Conservation (phyloP, 1,140 invertebrate genomes). For the Drosophila lacteicornis region DNA sequence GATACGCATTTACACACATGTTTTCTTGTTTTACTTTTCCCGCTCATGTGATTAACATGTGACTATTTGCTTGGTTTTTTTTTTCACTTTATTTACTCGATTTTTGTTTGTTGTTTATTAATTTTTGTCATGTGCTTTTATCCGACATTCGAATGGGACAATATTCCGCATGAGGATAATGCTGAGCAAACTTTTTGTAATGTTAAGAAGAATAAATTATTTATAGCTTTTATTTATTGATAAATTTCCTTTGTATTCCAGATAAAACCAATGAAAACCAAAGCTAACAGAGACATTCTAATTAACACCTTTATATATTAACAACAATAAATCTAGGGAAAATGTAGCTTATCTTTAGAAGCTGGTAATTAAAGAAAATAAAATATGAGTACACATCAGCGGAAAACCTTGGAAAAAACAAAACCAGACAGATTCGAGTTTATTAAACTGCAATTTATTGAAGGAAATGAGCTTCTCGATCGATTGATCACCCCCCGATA, state of each 20-base stretch:
- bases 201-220: not conserved
- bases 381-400: not conserved
- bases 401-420: not conserved
- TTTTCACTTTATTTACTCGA: conserved; percentile 16
- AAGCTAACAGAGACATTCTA: conserved; percentile 5
- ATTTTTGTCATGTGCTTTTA: conserved; percentile 33
- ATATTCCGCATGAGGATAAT: conserved; percentile 14
- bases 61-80: conserved; percentile 32
- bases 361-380: not conserved
- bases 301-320: conserved; percentile 42
- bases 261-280: conserved; percentile 21
- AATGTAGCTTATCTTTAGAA: conserved; percentile 1
- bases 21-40: conserved; percentile 34
- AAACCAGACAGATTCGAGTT: not conserved
- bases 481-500: conserved; percentile 1
- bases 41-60: conserved; percentile 52
- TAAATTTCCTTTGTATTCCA: conserved; percentile 11
- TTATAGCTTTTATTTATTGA: not conserved
- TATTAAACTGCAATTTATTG: not conserved
- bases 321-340: conserved; percentile 9
- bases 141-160: conserved; percentile 2
- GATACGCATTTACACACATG: conserved; percentile 13
- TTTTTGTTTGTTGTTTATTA: conserved; percentile 14
- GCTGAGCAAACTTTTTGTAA: not conserved
- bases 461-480: conserved; percentile 7